Conservation (phyloP, 2,113 vertebrate species). For the Mirounga angustirostris region DNA sequence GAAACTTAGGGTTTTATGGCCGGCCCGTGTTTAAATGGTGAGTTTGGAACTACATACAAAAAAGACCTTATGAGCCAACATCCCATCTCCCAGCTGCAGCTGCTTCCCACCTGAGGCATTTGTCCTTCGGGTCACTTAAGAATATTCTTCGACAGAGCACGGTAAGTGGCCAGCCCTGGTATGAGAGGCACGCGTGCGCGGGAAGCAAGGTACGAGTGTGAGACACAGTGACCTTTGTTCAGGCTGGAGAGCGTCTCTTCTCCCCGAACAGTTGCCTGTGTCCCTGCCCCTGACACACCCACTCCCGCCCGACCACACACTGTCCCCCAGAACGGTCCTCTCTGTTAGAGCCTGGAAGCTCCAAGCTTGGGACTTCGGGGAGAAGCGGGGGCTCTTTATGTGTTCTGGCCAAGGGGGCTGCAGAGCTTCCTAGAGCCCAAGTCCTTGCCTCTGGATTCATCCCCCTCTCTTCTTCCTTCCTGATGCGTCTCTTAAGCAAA, state of each 20-base stretch:
- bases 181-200: rapidly evolving
- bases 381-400: neutral
- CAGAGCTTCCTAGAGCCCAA: neutral
- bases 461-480: neutral
- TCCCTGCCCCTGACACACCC: neutral
- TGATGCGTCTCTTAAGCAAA: neutral
- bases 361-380: neutral
- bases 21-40: neutral
- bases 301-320: neutral
- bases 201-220: rapidly evolving
- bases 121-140: neutral
- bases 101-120: neutral
- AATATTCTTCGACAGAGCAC: neutral
- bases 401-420: neutral
- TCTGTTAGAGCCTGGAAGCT: neutral
- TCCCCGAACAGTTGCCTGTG: neutral
- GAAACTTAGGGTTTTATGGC: neutral
- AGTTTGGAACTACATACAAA: neutral
- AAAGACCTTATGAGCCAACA: neutral
- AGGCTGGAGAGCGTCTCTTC: neutral
- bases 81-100: neutral
- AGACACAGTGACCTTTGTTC: neutral
- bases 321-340: neutral
- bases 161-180: neutral
- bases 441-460: neutral